Conservation (phyloP, 1,140 invertebrate genomes). For the Zaprionus lachaisei region DNA sequence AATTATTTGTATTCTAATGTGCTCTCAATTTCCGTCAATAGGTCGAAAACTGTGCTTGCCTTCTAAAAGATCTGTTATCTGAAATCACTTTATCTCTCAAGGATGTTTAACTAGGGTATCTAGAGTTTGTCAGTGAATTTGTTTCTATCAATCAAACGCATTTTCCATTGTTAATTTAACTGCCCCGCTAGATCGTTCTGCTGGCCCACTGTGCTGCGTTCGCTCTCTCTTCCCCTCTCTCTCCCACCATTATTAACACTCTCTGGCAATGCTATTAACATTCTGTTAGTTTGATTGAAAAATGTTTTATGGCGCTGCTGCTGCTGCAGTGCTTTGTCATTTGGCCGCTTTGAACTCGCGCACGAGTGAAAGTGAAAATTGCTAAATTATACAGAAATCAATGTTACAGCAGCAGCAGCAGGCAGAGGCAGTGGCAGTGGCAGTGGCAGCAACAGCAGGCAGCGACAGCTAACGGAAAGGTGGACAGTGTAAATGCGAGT, state of each 20-base stretch:
- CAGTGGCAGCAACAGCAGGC: slow-evolving; percentile 4
- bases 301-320: slow-evolving; percentile 65
- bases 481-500: slow-evolving; percentile 52
- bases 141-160: too few species aligned
- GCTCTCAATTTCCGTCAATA: too few species aligned
- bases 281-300: slow-evolving; percentile 81
- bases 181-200: too few species aligned
- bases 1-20: too few species aligned
- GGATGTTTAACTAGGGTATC: too few species aligned
- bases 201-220: too few species aligned
- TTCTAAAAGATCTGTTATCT: too few species aligned
- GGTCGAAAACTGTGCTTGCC: too few species aligned
- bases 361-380: slow-evolving; percentile 80
- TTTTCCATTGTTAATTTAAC: too few species aligned
- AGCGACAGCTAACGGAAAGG: slow-evolving; percentile 40
- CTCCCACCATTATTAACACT: slow-evolving; percentile 32
- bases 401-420: slow-evolving; percentile 56
- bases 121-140: too few species aligned
- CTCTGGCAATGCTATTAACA: slow-evolving; percentile 65
- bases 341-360: slow-evolving; percentile 62
- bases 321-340: slow-evolving; percentile 35
- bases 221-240: slow-evolving; percentile 14
- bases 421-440: slow-evolving; percentile 1
- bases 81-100: too few species aligned
- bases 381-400: slow-evolving; percentile 76